phyloP scores from a whole-genome alignment of 2,797 vertebrate species.

The Cichlasoma orientale region DNA sequence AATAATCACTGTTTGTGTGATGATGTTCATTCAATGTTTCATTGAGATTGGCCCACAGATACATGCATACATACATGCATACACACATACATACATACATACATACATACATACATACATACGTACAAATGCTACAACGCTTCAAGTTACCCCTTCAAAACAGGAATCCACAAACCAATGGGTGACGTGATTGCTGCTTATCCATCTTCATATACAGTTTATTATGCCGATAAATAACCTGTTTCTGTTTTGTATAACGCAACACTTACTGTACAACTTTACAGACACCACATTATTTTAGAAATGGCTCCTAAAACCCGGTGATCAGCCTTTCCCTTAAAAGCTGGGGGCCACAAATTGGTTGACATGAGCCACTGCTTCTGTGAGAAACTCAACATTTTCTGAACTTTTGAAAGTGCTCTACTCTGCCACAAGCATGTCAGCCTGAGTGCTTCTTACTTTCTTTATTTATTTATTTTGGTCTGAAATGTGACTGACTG shows the following conservation, averaged over 20 bases:
- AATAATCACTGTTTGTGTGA: too few relatives aligned
- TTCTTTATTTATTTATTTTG: too few relatives aligned
- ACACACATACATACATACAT: too few relatives aligned
- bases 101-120: too few relatives aligned
- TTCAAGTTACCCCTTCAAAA: too few relatives aligned
- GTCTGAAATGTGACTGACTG: background rate
- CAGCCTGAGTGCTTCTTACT: background rate
- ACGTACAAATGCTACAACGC: too few relatives aligned
- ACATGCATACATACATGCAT: too few relatives aligned
- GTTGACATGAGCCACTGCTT: background rate
- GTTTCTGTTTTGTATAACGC: background rate
- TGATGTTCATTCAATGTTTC: too few relatives aligned
- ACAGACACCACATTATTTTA: background rate
- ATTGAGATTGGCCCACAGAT: too few relatives aligned
- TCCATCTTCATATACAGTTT: background rate
- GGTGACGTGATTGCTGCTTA: background rate
- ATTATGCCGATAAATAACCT: background rate
- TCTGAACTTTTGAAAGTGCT: background rate
- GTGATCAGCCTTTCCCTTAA: background rate
- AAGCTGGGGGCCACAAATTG: background rate
- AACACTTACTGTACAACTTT: background rate
- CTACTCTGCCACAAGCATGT: background rate
- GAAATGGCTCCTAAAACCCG: background rate
- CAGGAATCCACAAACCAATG: too few relatives aligned
- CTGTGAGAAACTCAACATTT: background rate